Conservation (phyloP, 1,140 invertebrate species). For the Drosophila nikananu region DNA sequence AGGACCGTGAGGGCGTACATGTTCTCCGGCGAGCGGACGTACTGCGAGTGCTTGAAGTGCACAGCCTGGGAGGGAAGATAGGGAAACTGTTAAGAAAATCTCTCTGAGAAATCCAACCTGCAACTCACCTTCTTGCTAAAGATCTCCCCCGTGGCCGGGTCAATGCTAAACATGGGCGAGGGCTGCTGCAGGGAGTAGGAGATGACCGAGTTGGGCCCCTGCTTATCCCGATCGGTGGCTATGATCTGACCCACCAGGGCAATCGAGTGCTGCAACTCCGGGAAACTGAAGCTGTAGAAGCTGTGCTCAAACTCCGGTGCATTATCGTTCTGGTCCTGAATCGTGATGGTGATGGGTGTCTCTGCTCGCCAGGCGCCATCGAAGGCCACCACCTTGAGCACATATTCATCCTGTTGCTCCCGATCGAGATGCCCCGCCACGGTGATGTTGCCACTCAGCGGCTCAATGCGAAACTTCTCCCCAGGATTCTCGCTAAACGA, state of each 20-base stretch:
- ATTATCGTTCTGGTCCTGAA: slow-evolving; percentile 98
- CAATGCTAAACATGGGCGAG: slow-evolving; percentile 95
- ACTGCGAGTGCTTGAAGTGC: slow-evolving; percentile 92
- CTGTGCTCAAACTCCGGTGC: slow-evolving; percentile 95
- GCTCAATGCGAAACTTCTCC: slow-evolving; percentile 95
- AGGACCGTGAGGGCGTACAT: slow-evolving; percentile 93
- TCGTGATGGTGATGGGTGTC: slow-evolving; percentile 95
- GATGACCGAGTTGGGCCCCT: slow-evolving; percentile 96
- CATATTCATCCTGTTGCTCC: slow-evolving; percentile 96
- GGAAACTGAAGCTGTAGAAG: slow-evolving; percentile 95
- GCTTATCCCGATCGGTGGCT: slow-evolving; percentile 95
- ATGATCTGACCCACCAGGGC: slow-evolving; percentile 95
- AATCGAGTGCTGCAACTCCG: slow-evolving; percentile 92
- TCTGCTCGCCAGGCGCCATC: slow-evolving; percentile 96
- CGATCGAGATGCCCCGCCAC: slow-evolving; percentile 93
- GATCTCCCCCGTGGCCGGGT: slow-evolving; percentile 95
- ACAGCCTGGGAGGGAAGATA: slow-evolving; percentile 78
- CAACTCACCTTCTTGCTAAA: slow-evolving; percentile 91
- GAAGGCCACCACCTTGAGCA: slow-evolving; percentile 93
- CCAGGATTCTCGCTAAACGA: slow-evolving; percentile 95
- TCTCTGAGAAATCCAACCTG: accelerated
- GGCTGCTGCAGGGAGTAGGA: slow-evolving; percentile 96
- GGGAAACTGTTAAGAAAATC: background rate
- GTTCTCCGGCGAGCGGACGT: slow-evolving; percentile 94
- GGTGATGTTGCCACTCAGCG: slow-evolving; percentile 95